A percentile compares a stretch with the other conserved stretches of the same genome.
Conservation (phyloP, 2,113 vertebrate genomes). For the Atlantisia rogersi region DNA sequence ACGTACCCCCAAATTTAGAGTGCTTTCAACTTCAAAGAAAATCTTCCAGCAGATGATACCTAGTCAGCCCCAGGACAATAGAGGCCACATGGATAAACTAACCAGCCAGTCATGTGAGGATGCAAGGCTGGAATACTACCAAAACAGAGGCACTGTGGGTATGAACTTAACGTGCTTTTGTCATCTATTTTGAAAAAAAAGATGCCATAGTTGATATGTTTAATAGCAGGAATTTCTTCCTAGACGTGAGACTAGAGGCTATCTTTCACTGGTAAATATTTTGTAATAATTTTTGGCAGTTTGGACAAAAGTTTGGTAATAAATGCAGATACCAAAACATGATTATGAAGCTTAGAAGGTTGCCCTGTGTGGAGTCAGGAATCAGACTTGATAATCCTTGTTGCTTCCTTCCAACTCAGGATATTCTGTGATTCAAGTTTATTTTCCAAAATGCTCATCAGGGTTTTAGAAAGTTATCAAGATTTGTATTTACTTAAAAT, state of each 20-base stretch:
- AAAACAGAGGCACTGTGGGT: background rate
- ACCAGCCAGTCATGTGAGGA: background rate
- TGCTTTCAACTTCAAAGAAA: background rate
- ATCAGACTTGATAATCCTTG: rapidly evolving
- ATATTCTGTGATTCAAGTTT: background rate
- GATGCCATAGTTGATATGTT: background rate
- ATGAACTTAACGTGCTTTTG: background rate
- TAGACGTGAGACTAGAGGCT: background rate
- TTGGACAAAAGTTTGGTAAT: background rate
- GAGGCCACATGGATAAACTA: background rate
- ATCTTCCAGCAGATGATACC: background rate
- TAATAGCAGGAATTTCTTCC: background rate
- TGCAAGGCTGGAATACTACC: background rate
- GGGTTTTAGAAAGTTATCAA: background rate
- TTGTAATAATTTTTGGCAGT: background rate
- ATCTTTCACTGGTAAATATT: background rate
- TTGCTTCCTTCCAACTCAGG: background rate
- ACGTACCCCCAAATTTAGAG: background rate
- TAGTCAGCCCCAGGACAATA: background rate
- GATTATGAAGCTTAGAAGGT: background rate
- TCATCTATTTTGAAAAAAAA: background rate
- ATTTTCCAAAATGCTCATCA: background rate
- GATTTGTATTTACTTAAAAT: background rate
- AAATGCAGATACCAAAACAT: background rate
- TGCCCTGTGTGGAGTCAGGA: background rate